Evolutionary conservation across 2,888 invertebrate genomes (phyloP).

Genomic region (Drosophila merina): DNA sequence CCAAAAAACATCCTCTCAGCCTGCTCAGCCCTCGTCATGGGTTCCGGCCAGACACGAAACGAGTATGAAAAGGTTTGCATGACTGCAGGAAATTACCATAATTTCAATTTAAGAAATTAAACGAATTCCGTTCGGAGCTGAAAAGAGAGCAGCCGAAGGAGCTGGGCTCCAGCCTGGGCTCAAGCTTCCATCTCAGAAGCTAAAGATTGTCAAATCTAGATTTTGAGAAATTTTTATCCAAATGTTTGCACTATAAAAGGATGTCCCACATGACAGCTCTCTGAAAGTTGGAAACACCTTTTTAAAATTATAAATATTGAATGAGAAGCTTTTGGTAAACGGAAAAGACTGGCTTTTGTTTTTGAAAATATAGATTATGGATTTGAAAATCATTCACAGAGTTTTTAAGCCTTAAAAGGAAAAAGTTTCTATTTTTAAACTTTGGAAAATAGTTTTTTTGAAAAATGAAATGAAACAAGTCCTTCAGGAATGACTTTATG

Average conservation of each 20-base stretch:
- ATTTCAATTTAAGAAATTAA: constrained; percentile 81
- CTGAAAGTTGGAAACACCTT: too few species aligned
- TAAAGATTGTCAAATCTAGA: not conserved
- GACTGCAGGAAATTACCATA: constrained; percentile 80
- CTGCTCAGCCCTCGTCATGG: constrained; percentile 3
- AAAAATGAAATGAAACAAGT: too few species aligned
- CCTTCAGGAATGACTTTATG: too few species aligned
- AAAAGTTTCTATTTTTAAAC: too few species aligned
- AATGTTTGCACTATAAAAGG: not conserved
- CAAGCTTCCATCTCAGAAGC: not conserved
- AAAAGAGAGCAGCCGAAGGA: constrained; percentile 33
- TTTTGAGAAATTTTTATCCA: not conserved
- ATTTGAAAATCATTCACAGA: too few species aligned
- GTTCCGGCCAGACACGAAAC: constrained; percentile 63
- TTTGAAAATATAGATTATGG: too few species aligned
- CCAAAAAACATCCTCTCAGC: not conserved
- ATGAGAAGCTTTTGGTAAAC: too few species aligned
- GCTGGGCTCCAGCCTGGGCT: not conserved
- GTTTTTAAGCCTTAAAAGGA: too few species aligned
- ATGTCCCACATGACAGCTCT: too few species aligned
- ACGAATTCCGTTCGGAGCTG: constrained; percentile 61
- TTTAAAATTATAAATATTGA: too few species aligned
- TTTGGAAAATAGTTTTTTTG: too few species aligned
- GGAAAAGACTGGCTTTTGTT: too few species aligned
- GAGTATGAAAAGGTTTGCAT: constrained; percentile 70